Conservation (phyloP, 2,888 invertebrate species). For the Gonocerus acuteangulatus region DNA sequence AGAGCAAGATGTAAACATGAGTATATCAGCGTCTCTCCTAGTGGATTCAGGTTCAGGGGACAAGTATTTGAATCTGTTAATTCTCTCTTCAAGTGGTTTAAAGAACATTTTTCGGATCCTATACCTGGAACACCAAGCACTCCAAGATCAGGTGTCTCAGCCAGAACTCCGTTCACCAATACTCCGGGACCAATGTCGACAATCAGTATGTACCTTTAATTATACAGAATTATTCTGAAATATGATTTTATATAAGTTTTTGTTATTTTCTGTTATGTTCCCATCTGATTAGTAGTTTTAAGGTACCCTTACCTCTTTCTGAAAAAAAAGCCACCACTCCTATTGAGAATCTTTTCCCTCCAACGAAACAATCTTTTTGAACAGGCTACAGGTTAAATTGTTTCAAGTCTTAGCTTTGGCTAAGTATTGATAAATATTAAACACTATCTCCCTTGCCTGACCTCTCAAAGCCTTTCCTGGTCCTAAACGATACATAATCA, state of each 20-base stretch:
- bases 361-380: too few relatives aligned
- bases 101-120: conserved; percentile 92
- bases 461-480: too few relatives aligned
- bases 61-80: conserved; percentile 78
- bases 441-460: too few relatives aligned
- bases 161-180: conserved; percentile 31
- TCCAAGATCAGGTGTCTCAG: conserved; percentile 36
- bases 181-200: conserved; percentile 30
- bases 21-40: conserved; percentile 82
- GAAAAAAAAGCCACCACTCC: too few relatives aligned
- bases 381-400: too few relatives aligned
- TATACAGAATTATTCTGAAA: neutral
- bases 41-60: conserved; percentile 85
- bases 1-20: conserved; percentile 79
- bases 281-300: too few relatives aligned
- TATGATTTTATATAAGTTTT: neutral
- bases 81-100: conserved; percentile 88
- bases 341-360: too few relatives aligned
- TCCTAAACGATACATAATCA: too few relatives aligned
- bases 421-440: too few relatives aligned
- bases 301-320: too few relatives aligned
- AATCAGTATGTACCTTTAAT: conserved; percentile 15
- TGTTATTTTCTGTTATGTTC: neutral
- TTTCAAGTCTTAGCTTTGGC: too few relatives aligned
- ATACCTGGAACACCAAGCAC: conserved; percentile 57